Evolutionary conservation across 2,888 invertebrate species (phyloP).

Genomic region (Ophion obscuratus): DNA sequence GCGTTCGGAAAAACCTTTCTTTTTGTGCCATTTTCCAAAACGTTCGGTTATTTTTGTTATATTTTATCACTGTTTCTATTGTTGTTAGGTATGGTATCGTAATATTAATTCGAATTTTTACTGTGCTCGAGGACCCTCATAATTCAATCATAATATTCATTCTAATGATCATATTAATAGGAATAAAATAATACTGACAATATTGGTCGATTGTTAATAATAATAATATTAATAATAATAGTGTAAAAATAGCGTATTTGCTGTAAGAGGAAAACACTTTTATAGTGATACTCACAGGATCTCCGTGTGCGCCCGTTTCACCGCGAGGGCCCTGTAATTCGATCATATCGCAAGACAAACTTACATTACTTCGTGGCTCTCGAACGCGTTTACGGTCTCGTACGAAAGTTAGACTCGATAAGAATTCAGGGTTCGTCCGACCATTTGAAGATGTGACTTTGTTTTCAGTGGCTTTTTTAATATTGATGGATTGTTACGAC

Average conservation of each 20-base stretch:
- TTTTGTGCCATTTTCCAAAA: not conserved
- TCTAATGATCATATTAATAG: constrained; percentile 13
- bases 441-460: no score
- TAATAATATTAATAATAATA: constrained; percentile 23
- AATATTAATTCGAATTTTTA: not conserved
- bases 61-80: no score
- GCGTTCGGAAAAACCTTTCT: constrained; percentile 47
- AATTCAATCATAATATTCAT: constrained; percentile 17
- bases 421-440: not conserved
- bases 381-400: constrained; percentile 11
- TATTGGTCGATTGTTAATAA: not conserved
- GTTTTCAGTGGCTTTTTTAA: no score
- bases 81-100: not conserved
- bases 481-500: no score
- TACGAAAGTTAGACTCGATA: constrained; percentile 24
- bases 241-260: constrained; percentile 31
- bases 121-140: not conserved
- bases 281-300: constrained; percentile 88
- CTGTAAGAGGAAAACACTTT: constrained; percentile 39
- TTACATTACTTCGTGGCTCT: constrained; percentile 39
- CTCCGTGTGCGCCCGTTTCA: constrained; percentile 94
- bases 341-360: constrained; percentile 66
- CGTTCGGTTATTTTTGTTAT: not conserved
- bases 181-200: not conserved
- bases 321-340: constrained; percentile 93